phyloP scores from a whole-genome alignment of 2,888 invertebrate species.

The Cetonia aurata region DNA sequence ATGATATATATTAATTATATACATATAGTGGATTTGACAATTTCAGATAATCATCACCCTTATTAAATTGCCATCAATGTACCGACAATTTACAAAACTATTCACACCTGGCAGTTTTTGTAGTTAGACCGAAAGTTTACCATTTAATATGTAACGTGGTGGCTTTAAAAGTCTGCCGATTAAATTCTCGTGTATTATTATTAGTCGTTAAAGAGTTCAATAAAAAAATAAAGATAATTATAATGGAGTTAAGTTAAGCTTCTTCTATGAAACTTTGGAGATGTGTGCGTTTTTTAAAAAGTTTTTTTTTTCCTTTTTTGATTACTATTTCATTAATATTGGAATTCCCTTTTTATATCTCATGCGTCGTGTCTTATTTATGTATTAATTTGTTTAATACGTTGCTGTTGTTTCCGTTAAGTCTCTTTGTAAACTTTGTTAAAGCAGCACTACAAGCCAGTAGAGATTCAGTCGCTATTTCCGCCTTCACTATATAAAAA shows the following conservation, averaged over 20 bases:
- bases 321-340: neutral
- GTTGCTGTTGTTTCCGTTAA: constrained; percentile 16
- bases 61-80: constrained; percentile 26
- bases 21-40: constrained; percentile 44
- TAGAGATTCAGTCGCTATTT: constrained; percentile 63
- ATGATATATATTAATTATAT: constrained; percentile 55
- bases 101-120: constrained; percentile 64
- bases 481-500: constrained; percentile 50
- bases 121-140: constrained; percentile 61
- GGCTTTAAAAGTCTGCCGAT: neutral
- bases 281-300: constrained; percentile 58
- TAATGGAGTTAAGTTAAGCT: neutral
- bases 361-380: constrained; percentile 29
- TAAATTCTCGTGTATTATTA: too few relatives aligned
- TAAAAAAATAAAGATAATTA: neutral
- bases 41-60: constrained; percentile 6
- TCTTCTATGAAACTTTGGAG: constrained; percentile 40
- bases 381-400: constrained; percentile 30
- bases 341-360: constrained; percentile 11
- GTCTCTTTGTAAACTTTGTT: constrained; percentile 32
- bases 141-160: constrained; percentile 30
- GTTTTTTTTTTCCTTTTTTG: constrained; percentile 54
- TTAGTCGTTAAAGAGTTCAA: too few relatives aligned
- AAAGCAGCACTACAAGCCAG: constrained; percentile 63
- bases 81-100: constrained; percentile 36